These are phyloP conservation scores for Gadus macrocephalus DNA, from an alignment of 2,113 vertebrate species.

Conservation along the genomic window DNA sequence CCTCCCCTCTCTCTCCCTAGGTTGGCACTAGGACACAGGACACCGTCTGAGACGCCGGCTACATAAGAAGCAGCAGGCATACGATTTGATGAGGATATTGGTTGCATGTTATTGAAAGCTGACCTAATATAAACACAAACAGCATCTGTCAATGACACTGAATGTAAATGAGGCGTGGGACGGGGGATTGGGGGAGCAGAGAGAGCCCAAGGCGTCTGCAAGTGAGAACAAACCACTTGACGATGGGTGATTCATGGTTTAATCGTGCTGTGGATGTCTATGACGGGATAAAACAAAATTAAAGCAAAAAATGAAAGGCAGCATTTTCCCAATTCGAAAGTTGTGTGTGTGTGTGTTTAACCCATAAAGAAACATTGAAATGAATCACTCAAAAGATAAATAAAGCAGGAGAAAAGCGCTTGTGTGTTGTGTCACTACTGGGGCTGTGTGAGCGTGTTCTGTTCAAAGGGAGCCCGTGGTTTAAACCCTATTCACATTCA, in stretches of 20 bases:
- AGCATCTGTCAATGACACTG: conserved; percentile 61
- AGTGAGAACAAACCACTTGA: not conserved
- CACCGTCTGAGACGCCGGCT: conserved; percentile 38
- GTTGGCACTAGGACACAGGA: conserved; percentile 24
- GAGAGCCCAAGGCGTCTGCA: not conserved
- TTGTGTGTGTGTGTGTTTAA: conserved; percentile 13
- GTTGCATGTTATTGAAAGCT: conserved; percentile 62
- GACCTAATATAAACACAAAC: conserved; percentile 55
- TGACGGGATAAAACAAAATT: conserved; percentile 10
- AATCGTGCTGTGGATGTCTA: conserved; percentile 52
- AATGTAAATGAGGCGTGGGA: conserved; percentile 40
- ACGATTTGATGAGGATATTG: conserved; percentile 46
- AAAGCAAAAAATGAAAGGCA: too few relatives aligned
- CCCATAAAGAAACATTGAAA: not conserved
- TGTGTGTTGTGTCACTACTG: too few relatives aligned
- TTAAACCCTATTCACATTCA: conserved; percentile 21
- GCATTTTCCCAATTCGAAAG: too few relatives aligned
- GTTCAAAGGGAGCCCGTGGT: too few relatives aligned
- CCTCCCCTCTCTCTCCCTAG: conserved; percentile 24
- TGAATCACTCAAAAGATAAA: too few relatives aligned
- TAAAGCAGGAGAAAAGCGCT: too few relatives aligned
- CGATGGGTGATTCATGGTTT: conserved; percentile 45
- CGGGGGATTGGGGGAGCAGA: not conserved
- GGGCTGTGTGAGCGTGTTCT: too few relatives aligned
- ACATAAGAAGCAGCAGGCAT: conserved; percentile 51